Base-by-base conservation (phyloP, 2,113 vertebrate species). In the Semnopithecus entellus region DNA sequence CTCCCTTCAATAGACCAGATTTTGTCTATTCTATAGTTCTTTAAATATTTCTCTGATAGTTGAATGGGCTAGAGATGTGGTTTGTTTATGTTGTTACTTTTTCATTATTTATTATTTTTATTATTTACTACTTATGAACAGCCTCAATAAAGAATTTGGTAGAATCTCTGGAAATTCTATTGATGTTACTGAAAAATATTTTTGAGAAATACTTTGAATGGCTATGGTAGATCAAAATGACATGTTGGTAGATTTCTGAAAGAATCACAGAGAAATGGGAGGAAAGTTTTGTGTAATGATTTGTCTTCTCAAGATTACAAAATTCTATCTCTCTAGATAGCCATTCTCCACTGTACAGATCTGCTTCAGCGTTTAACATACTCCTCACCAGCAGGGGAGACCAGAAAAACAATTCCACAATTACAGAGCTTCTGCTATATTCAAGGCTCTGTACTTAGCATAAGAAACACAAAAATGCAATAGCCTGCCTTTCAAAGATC, bases 21-120 rank as follows among this genome's bases (percentile, higher is more conserved):
- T 84, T 64, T 90, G 6, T 84, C 35, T 83, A 20, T 88, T 79
- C 17, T 66, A 0, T 61, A 94, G 23, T 83, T 88, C 13, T 61
- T 73, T 93, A 83, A 30, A 45, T 9, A 4, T 92, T 91, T 88
- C 59, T 96, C 64, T 88, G 43, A 72, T 16, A 91, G 14, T 68
- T 35, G 5, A 59, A 88, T 48, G 64, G 95, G 43, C 40, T 85
- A 89, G 35, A 91, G n/a, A 76, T 59, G 8, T 45, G 55, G n/a
- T 59, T 83, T 94, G 75, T 84, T 90, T 82, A 11, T 90, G n/a
- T 55, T 95, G 18, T 89, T 91, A 55, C n/a, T 92, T 84, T 94
- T 61, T 45, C 16, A 4, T 43, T 22, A 22, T 40, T 72, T 72
- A 38, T 72, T 75, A 43, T 43, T 75, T 75, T 75, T 20, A 43